Percentiles rank a stretch among this genome's conserved stretches.
Evolutionary conservation across 2,797 vertebrate genomes (phyloP).

Genomic region (Peromyscus nudipes): DNA sequence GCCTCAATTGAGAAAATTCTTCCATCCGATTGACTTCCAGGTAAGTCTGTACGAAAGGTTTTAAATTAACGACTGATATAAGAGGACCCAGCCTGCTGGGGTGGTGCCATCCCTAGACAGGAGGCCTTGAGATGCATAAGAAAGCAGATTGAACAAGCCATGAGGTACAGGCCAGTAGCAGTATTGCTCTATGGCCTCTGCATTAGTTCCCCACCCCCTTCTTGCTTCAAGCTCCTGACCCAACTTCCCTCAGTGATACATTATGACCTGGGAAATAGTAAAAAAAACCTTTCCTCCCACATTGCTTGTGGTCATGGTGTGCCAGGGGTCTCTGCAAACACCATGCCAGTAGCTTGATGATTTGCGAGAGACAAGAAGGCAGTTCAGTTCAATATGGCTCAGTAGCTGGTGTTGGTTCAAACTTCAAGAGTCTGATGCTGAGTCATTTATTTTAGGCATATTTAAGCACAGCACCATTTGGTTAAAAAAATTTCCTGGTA

Average conservation of each 20-base stretch:
- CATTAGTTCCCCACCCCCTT: no score
- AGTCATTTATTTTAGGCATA: neutral
- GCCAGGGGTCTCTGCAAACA: neutral
- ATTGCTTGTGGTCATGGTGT: neutral
- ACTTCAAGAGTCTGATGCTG: neutral
- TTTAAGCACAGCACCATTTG: neutral
- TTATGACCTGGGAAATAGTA: neutral
- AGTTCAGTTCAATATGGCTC: neutral
- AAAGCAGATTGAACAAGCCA: neutral
- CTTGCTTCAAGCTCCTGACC: neutral
- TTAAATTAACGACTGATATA: neutral
- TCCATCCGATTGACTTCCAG: neutral
- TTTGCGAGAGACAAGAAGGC: neutral
- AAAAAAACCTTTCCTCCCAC: neutral
- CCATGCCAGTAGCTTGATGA: neutral
- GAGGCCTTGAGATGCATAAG: neutral
- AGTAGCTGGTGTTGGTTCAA: neutral
- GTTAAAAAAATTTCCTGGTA: neutral
- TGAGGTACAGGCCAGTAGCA: neutral
- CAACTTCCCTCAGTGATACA: neutral
- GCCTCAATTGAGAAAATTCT: no score
- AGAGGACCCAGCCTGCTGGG: neutral
- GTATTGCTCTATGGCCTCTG: neutral
- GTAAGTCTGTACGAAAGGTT: neutral
- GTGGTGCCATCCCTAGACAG: neutral